These are phyloP conservation scores for Melitaea athalia DNA, from an alignment of 2,888 invertebrate genomes.

Conservation along the genomic window DNA sequence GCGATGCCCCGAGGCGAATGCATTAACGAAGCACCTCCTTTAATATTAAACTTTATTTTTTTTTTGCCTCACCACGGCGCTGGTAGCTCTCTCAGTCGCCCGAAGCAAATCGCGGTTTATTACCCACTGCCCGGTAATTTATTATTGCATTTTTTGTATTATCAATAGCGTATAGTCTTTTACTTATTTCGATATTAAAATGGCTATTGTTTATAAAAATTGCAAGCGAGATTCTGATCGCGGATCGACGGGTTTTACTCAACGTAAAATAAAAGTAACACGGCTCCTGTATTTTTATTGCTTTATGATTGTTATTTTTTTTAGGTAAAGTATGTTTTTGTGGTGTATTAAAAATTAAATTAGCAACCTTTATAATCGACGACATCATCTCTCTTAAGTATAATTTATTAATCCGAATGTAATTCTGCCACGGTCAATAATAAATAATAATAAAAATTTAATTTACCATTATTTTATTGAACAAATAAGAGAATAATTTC, in stretches of 20 bases:
- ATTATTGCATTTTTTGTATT: constrained; percentile 82
- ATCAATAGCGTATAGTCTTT: constrained; percentile 77
- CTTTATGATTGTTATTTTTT: constrained; percentile 14
- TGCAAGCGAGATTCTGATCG: constrained; percentile 71
- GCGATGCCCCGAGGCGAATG: constrained; percentile 75
- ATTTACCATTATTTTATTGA: background rate
- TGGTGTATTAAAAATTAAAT: background rate
- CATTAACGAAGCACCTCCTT: constrained; percentile 80
- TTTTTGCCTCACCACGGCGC: constrained; percentile 57
- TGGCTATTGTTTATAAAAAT: constrained; percentile 82
- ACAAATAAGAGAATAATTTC: background rate
- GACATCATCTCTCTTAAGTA: too few species aligned
- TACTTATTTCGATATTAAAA: constrained; percentile 78
- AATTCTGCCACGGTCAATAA: background rate
- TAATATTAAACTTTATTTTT: constrained; percentile 78
- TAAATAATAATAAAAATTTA: background rate
- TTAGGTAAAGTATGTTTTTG: background rate
- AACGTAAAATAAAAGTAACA: constrained; percentile 48
- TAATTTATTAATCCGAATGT: too few species aligned
- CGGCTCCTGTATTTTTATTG: constrained; percentile 36
- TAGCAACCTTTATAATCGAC: background rate
- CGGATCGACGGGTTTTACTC: constrained; percentile 50
- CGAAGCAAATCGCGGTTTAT: constrained; percentile 80
- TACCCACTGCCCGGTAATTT: constrained; percentile 78
- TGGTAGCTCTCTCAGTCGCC: constrained; percentile 79